Percentiles rank a stretch among this genome's conserved stretches.
Evolutionary conservation across 2,797 vertebrate genomes (phyloP).

Genomic region (Anomalospiza imberbis): DNA sequence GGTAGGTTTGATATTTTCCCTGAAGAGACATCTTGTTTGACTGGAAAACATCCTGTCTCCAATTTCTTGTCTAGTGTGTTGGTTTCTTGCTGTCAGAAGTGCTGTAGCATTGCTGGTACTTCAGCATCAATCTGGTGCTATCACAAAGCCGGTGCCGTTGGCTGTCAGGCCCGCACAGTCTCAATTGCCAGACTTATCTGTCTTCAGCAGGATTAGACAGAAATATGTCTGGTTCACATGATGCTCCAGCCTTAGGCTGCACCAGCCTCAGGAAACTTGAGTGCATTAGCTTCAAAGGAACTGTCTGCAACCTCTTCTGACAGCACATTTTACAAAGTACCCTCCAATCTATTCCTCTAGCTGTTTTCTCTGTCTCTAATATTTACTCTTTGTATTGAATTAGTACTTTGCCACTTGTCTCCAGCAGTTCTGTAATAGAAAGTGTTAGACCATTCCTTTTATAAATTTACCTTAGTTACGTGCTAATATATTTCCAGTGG

Average conservation of each 20-base stretch:
- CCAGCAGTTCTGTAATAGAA: neutral
- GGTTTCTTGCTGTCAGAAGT: slow-evolving; percentile 51
- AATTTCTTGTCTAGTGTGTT: slow-evolving; percentile 50
- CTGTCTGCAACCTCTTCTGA: slow-evolving; percentile 47
- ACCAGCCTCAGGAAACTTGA: slow-evolving; percentile 61
- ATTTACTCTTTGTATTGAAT: neutral
- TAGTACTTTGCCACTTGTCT: neutral
- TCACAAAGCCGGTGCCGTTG: slow-evolving; percentile 50
- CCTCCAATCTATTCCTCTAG: slow-evolving; percentile 38
- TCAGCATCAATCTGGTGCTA: slow-evolving; percentile 50
- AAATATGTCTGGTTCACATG: slow-evolving; percentile 65
- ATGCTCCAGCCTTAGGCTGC: slow-evolving; percentile 47
- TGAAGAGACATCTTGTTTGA: slow-evolving; percentile 61
- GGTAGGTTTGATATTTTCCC: slow-evolving; percentile 38
- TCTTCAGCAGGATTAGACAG: slow-evolving; percentile 67
- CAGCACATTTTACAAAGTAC: slow-evolving; percentile 20
- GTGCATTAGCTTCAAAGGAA: slow-evolving; percentile 69
- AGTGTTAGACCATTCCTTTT: neutral
- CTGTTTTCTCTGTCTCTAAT: slow-evolving; percentile 4
- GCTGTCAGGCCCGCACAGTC: slow-evolving; percentile 57
- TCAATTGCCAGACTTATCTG: slow-evolving; percentile 71
- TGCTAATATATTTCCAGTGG: neutral
- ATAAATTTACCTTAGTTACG: neutral
- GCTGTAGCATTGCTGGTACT: slow-evolving; percentile 48
- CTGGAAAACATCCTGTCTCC: slow-evolving; percentile 37